Conservation (phyloP, 2,888 invertebrate genomes). For the Lepas anatifera region DNA sequence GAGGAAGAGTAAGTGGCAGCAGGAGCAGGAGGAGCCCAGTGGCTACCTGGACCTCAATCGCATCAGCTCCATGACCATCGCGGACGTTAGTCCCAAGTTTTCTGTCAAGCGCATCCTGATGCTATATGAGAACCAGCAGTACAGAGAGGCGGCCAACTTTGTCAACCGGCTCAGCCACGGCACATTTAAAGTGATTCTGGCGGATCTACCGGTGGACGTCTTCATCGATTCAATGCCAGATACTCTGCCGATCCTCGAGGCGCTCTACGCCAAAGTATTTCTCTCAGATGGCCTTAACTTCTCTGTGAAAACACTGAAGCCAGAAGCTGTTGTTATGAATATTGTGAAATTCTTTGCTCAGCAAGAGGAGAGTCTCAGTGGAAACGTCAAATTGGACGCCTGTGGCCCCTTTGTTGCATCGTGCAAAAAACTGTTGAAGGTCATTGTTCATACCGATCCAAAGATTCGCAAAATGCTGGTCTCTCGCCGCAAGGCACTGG, state of each 20-base stretch:
- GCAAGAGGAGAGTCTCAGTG: slow-evolving; percentile 30
- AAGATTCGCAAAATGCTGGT: slow-evolving; percentile 50
- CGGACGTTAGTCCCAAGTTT: slow-evolving; percentile 39
- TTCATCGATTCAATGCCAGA: slow-evolving; percentile 81
- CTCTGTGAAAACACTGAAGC: slow-evolving; percentile 34
- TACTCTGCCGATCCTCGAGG: slow-evolving; percentile 72
- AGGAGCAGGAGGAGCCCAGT: slow-evolving; percentile 23
- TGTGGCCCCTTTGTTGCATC: slow-evolving; percentile 34
- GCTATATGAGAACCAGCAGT: slow-evolving; percentile 75
- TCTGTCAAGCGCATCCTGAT: slow-evolving; percentile 50
- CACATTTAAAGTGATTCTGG: slow-evolving; percentile 52
- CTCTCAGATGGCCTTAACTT: slow-evolving; percentile 33
- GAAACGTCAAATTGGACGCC: slow-evolving; percentile 30
- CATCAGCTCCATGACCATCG: slow-evolving; percentile 31
- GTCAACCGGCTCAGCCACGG: slow-evolving; percentile 64
- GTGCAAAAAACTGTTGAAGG: slow-evolving; percentile 38
- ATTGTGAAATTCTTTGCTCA: slow-evolving; percentile 61
- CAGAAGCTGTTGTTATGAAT: slow-evolving; percentile 73
- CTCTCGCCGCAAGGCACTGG: slow-evolving; percentile 55
- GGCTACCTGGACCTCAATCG: slow-evolving; percentile 25
- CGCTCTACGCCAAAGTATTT: slow-evolving; percentile 49
- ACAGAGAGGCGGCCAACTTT: slow-evolving; percentile 77
- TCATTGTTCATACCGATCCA: slow-evolving; percentile 41
- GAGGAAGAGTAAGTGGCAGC: slow-evolving; percentile 28
- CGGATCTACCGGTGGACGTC: slow-evolving; percentile 70